phyloP scores from a whole-genome alignment of 2,797 vertebrate genomes.

The Varecia variegata region DNA sequence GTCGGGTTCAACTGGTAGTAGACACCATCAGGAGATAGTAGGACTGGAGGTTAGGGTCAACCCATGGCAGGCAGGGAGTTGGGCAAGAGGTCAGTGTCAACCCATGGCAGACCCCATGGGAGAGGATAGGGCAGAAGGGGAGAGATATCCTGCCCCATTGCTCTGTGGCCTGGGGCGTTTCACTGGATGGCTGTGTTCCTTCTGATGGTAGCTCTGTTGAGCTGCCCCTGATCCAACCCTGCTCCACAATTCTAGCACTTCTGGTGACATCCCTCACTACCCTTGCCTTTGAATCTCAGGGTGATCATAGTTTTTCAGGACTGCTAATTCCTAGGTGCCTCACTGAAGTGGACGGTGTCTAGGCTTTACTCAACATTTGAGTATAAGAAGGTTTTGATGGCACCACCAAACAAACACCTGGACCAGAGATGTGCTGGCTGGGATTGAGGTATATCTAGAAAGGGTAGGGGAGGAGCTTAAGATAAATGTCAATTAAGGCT shows the following conservation, averaged over 20 bases:
- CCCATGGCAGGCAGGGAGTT: not conserved
- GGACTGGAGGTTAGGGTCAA: not conserved
- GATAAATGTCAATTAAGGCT: too few species aligned
- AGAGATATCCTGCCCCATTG: too few species aligned
- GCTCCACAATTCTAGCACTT: not conserved
- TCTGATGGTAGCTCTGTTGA: not conserved
- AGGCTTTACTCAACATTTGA: not conserved
- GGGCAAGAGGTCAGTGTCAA: not conserved
- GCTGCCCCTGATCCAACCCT: too few species aligned
- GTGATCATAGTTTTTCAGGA: not conserved
- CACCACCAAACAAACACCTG: not conserved
- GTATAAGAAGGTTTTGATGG: not conserved
- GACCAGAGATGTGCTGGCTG: not conserved
- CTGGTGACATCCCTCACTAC: not conserved
- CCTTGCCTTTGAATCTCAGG: not conserved
- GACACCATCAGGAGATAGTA: not conserved
- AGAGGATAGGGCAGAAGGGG: not conserved
- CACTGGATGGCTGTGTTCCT: not conserved
- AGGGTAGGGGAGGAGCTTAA: not conserved
- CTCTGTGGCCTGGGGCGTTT: not conserved
- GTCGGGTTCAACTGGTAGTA: rapidly evolving
- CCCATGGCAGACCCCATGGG: not conserved
- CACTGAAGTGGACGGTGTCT: not conserved
- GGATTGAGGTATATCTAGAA: not conserved
- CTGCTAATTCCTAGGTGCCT: not conserved